Evolutionary conservation across 1,140 invertebrate genomes (phyloP), one percentile per base, ranked within the genome.

Genomic region (Ceratitis capitata): DNA sequence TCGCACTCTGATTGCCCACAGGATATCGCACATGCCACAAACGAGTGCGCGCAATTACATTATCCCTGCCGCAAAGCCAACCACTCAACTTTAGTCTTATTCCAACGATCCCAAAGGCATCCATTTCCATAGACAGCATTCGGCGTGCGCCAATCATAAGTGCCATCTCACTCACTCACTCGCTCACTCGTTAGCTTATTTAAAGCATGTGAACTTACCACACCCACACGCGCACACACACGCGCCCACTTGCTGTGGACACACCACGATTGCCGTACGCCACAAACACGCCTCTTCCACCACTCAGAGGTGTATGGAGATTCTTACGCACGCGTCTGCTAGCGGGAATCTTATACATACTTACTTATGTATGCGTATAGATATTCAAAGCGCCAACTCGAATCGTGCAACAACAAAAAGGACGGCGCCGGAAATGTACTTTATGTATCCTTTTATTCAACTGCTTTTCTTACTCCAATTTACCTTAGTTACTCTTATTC

Each of bases 11-110:
- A 84, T 84, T 86, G 85, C 82, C 85, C 61, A 86, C 85, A 86
- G 85, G 85, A 86, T 86, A 86, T 86, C 64, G 85, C 83, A 86
- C 83, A 86, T 84, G 85, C 85, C 85, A 84, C 85, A 86, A 86
- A 86, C 85, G 69, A 78, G 69, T 78, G 39, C 74, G 69, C 83
- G 51, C 83, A 86, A 86, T 86, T 84, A 86, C 58, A 42, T 53
- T 84, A 83, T 86, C 53, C 58, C 42, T 51, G 58, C 49, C 49
- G 16, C 69, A 78, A n/a, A 2, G 39, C 39, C 69, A 78, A 83
- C 45, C 84, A 49, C 29, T 85, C 61, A 7, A 23, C 61, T 45
- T 64, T 84, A 45, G 78, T 56, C 58, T 49, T 26, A 83, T 26
- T 51, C 49, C 47, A 83, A 53, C 53, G 82, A 49, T 32, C 19